These are phyloP conservation scores for Mythimna albipuncta DNA, from an alignment of 2,888 invertebrate species.

Conservation along the genomic window DNA sequence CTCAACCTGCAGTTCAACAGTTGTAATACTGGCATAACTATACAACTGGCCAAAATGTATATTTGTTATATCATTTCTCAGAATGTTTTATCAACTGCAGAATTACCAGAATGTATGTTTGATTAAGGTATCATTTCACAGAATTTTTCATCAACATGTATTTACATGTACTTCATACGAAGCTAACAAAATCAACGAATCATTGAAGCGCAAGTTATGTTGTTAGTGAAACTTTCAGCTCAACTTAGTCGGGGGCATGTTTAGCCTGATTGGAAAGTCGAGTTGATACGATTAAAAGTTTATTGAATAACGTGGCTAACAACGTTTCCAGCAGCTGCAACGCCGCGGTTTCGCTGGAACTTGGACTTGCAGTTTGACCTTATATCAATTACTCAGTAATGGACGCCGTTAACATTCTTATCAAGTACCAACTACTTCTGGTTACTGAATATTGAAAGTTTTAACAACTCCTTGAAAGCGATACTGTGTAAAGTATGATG, in stretches of 20 bases:
- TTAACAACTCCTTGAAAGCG: slow-evolving; percentile 28
- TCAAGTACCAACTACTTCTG: slow-evolving; percentile 44
- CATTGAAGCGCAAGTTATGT: slow-evolving; percentile 52
- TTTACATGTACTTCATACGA: slow-evolving; percentile 17
- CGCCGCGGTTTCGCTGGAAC: slow-evolving; percentile 67
- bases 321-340: slow-evolving; percentile 69
- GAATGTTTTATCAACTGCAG: not conserved
- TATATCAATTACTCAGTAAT: slow-evolving; percentile 66
- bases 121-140: not conserved
- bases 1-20: not conserved
- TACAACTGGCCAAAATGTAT: not conserved
- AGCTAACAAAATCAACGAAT: slow-evolving; percentile 38
- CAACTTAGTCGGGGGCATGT: slow-evolving; percentile 60
- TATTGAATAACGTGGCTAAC: slow-evolving; percentile 78
- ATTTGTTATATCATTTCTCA: not conserved
- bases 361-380: slow-evolving; percentile 72
- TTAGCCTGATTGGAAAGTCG: slow-evolving; percentile 76
- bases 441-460: slow-evolving; percentile 37
- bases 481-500: not conserved
- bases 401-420: slow-evolving; percentile 60
- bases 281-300: slow-evolving; percentile 83
- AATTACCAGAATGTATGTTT: not conserved
- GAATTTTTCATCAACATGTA: not conserved
- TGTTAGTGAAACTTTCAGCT: slow-evolving; percentile 57
- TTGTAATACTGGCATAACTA: no score